These are phyloP conservation scores for Oophaga pumilio DNA, from an alignment of 2,113 vertebrate species.

Conservation along the genomic window DNA sequence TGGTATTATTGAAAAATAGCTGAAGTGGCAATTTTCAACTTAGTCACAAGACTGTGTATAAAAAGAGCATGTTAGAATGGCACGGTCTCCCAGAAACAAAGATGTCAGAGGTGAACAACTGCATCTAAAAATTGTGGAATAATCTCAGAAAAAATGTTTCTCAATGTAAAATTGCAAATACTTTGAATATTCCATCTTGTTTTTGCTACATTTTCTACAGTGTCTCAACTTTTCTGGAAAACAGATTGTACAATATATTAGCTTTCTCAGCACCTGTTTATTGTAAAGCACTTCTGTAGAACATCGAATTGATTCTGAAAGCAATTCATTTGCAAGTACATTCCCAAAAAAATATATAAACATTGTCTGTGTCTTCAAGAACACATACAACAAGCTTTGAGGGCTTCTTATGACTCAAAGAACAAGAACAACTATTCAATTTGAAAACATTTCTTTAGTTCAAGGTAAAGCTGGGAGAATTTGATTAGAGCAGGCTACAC, in stretches of 20 bases:
- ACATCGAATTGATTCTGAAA: background rate
- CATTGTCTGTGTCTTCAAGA: background rate
- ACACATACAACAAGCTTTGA: background rate
- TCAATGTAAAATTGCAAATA: too few relatives aligned
- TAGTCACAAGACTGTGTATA: too few relatives aligned
- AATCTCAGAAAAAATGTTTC: too few relatives aligned
- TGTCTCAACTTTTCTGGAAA: too few relatives aligned
- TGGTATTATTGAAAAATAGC: too few relatives aligned
- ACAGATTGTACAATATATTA: background rate
- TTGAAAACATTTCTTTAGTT: background rate
- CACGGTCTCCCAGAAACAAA: too few relatives aligned
- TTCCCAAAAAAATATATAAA: constrained; percentile 1
- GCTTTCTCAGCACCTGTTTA: background rate
- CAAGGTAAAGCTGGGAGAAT: background rate
- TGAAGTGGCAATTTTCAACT: too few relatives aligned
- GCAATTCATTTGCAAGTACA: background rate
- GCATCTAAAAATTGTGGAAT: too few relatives aligned
- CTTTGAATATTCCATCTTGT: too few relatives aligned
- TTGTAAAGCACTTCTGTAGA: background rate
- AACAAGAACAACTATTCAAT: background rate
- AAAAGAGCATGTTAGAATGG: too few relatives aligned
- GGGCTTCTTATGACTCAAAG: background rate
- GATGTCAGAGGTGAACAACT: too few relatives aligned
- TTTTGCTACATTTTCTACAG: too few relatives aligned
- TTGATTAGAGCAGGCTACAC: background rate